Percentiles rank a stretch among this genome's conserved stretches.
phyloP scores from a whole-genome alignment of 2,113 vertebrate genomes.

The Pelmatolapia mariae region DNA sequence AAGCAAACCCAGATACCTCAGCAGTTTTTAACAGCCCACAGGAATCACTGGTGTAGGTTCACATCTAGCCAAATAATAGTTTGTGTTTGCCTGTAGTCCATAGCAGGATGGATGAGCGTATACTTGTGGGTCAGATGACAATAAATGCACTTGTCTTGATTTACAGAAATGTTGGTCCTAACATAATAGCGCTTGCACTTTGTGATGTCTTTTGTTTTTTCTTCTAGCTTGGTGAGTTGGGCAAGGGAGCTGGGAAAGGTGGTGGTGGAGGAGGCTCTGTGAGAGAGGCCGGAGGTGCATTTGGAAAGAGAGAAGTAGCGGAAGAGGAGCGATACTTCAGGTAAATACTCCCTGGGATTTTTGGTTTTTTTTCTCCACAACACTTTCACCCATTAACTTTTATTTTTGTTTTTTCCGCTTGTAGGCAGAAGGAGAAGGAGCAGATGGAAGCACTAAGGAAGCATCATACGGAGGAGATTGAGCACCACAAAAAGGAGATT shows the following conservation, averaged over 20 bases:
- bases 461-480: slow-evolving; percentile 87
- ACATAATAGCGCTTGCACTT: not conserved
- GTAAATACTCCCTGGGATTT: slow-evolving; percentile 47
- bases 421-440: slow-evolving; percentile 82
- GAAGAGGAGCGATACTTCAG: slow-evolving; percentile 89
- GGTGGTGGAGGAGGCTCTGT: slow-evolving; percentile 78
- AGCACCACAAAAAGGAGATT: slow-evolving; percentile 84
- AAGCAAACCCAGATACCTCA: not conserved
- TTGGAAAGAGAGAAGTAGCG: slow-evolving; percentile 80
- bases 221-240: slow-evolving; percentile 80
- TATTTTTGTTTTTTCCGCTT: not conserved
- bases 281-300: slow-evolving; percentile 85
- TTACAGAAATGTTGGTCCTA: not conserved
- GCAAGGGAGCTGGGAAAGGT: slow-evolving; percentile 77
- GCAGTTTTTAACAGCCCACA: not conserved
- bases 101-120: not conserved
- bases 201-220: not conserved
- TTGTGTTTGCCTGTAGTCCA: not conserved
- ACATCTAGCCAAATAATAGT: not conserved
- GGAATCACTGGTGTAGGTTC: not conserved
- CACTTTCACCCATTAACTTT: not conserved
- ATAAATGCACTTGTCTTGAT: not conserved
- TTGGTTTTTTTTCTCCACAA: not conserved
- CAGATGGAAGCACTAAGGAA: slow-evolving; percentile 77
- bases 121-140: not conserved